Percentiles rank a stretch among this genome's conserved stretches.
phyloP scores from a whole-genome alignment of 2,888 invertebrate species.

The Leucoptera coffeella region DNA sequence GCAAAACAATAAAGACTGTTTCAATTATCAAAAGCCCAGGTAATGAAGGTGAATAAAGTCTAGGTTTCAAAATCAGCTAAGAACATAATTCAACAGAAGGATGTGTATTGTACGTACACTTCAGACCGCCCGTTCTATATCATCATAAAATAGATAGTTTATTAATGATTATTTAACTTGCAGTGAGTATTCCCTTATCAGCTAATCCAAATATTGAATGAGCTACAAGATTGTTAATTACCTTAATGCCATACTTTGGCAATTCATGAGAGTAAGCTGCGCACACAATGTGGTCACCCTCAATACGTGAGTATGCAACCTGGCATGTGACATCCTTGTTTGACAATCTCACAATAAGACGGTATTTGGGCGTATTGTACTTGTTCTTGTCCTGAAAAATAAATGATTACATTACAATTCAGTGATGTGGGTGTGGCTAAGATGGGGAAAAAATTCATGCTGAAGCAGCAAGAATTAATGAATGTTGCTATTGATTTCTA shows the following conservation, averaged over 20 bases:
- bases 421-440: no score
- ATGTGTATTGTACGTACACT: conserved; percentile 36
- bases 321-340: conserved; percentile 98
- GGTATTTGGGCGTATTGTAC: conserved; percentile 99
- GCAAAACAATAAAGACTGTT: conserved; percentile 4
- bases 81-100: conserved; percentile 40
- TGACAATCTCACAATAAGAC: conserved; percentile 93
- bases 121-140: conserved; percentile 55
- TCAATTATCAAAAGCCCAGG: no score
- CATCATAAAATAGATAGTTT: conserved; percentile 38
- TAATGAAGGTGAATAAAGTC: not conserved
- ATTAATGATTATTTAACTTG: not conserved
- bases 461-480: no score
- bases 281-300: conserved; percentile 95
- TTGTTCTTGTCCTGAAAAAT: conserved; percentile 86
- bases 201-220: not conserved
- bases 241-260: conserved; percentile 90
- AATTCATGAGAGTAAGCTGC: conserved; percentile 98
- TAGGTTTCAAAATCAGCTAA: conserved; percentile 34
- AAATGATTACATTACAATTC: not conserved
- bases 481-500: no score
- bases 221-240: conserved; percentile 11
- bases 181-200: not conserved
- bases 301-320: conserved; percentile 96
- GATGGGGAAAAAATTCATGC: no score